Evolutionary conservation across 2,797 vertebrate species (phyloP), one percentile per base, ranked within the genome.

Genomic region (Bryconaethiops microstoma): DNA sequence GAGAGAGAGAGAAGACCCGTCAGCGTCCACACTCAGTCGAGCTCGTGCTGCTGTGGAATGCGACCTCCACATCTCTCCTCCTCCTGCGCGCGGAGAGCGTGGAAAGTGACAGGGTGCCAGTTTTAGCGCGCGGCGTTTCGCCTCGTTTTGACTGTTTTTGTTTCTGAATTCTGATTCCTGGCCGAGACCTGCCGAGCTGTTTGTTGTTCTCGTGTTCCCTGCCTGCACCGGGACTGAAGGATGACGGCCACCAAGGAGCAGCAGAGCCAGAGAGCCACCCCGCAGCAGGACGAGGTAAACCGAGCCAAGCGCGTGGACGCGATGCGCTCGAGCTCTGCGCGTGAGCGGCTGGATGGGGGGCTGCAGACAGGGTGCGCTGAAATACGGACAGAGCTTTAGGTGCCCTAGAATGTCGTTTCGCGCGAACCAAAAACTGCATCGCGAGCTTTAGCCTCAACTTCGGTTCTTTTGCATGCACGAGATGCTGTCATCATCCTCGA

Each of bases 191-290:
- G 23, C 35, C 35, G 35, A 35, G 35, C 35, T 23, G 21, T 23
- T 5, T 25, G 25, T 45, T 35, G 35, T 35, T 35, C 35, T 35
- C 35, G 54, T 39, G 19, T 13, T 40, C 6, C 39, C 13, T 8
- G 40, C 45, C 73, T 59, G 55, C 57, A 17, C 29, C 14, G 71
- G 88, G 89, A 91, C 82, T 88, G 88, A 83, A 94, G 88, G 82
- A 96, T 96, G 95, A 97, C 96, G 87, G 96, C 96, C 77, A 96
- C 94, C 91, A 97, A 97, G 92, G 96, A 97, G 90, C 96, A 93
- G 90, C 93, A 88, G 87, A 93, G 79, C 25, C 92, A 91, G 89
- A 89, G 92, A 87, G 80, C 82, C 73, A 91, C 86, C 21, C 79
- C 76, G 69, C 88, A 82, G 76, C 77, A 86, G 73, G 89, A 94